Conservation (phyloP, 2,797 vertebrate genomes). For the Paguma larvata region DNA sequence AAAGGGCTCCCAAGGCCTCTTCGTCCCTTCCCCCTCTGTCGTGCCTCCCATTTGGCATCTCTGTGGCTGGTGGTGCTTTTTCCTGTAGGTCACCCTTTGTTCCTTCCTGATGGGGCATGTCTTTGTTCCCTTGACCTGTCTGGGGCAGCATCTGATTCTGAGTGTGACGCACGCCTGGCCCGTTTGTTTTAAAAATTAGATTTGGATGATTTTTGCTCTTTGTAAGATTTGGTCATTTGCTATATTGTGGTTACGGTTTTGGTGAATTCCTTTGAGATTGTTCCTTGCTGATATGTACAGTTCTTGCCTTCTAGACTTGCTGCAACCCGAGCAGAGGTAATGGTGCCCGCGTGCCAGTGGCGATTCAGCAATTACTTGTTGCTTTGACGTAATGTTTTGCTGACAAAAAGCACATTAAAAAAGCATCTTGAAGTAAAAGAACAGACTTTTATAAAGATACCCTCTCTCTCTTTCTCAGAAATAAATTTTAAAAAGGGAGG, state of each 20-base stretch:
- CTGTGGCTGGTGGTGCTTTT: neutral
- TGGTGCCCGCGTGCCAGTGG: neutral
- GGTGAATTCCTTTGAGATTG: slow-evolving; percentile 32
- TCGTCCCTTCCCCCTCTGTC: neutral
- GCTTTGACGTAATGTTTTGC: slow-evolving; percentile 46
- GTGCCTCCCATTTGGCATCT: neutral
- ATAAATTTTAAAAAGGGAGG: too few relatives aligned
- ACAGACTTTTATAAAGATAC: slow-evolving; percentile 6
- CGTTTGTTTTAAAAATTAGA: slow-evolving; percentile 27
- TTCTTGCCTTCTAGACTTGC: neutral
- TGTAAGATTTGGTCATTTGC: neutral
- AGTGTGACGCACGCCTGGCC: neutral
- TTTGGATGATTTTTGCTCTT: slow-evolving; percentile 4
- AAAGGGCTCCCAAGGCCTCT: neutral
- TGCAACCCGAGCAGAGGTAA: neutral
- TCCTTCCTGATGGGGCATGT: neutral
- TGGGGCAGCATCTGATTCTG: neutral
- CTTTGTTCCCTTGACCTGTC: neutral
- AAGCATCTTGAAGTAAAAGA: slow-evolving; percentile 18
- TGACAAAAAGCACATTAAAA: slow-evolving; percentile 48
- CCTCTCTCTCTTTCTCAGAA: too few relatives aligned
- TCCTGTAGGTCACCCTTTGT: slow-evolving; percentile 1
- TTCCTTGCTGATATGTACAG: neutral
- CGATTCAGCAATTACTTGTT: neutral
- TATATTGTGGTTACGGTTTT: neutral